phyloP scores from a whole-genome alignment of 1,140 invertebrate species.

The Meloidogyne floridensis region DNA sequence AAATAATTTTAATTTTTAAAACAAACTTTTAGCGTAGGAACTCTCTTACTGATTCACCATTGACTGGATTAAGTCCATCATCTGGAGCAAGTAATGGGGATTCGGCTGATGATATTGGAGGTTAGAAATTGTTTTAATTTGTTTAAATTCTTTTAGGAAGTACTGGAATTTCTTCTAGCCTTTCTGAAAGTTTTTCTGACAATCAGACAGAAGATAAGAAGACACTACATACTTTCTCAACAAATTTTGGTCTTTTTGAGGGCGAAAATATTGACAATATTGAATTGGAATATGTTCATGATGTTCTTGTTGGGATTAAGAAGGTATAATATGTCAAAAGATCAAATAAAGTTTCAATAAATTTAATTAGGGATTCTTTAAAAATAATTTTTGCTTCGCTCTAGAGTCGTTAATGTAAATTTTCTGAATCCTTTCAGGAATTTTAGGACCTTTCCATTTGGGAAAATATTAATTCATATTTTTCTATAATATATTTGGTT shows the following conservation, averaged over 20 bases:
- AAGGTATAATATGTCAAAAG: not conserved
- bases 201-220: conserved; percentile 16
- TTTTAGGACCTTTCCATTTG: not conserved
- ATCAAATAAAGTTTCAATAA: too few relatives aligned
- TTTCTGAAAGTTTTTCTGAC: conserved; percentile 14
- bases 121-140: not conserved
- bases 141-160: not conserved
- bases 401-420: too few relatives aligned
- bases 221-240: not conserved
- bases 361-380: too few relatives aligned
- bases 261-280: conserved; percentile 28
- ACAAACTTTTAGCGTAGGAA: conserved; percentile 19
- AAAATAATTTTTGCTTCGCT: too few relatives aligned
- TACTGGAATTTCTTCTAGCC: conserved; percentile 5
- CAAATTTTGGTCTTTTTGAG: conserved; percentile 11
- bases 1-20: not conserved
- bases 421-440: not conserved
- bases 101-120: conserved; percentile 30
- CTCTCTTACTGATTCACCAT: conserved; percentile 33
- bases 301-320: conserved; percentile 21
- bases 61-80: conserved; percentile 27
- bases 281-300: conserved; percentile 25
- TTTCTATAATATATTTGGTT: not conserved
- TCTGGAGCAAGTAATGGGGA: conserved; percentile 22
- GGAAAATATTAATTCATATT: not conserved